phyloP scores from a whole-genome alignment of 1,140 invertebrate species.

The Paramacrobiotus metropolitanus region DNA sequence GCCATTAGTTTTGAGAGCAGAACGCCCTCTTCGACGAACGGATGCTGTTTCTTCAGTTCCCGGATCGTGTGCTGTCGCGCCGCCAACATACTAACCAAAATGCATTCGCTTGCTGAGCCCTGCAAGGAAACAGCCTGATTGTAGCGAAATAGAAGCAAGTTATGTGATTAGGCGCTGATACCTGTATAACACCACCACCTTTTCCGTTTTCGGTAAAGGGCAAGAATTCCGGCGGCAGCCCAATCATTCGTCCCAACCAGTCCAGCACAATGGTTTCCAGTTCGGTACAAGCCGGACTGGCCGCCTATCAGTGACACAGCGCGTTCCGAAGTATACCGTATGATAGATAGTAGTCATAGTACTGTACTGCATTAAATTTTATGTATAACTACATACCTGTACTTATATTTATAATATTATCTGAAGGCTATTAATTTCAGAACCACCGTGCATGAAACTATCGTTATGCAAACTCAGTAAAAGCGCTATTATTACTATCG shows the following conservation, averaged over 20 bases:
- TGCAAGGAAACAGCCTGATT: conserved; percentile 20
- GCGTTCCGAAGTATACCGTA: no score
- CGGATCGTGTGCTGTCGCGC: conserved; percentile 79
- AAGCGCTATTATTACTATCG: no score
- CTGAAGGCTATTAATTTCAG: no score
- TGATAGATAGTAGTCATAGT: no score
- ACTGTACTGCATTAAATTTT: no score
- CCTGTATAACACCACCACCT: conserved; percentile 78
- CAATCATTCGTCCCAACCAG: conserved; percentile 83
- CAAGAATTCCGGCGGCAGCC: conserved; percentile 61
- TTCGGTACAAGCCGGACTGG: conserved; percentile 89
- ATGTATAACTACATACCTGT: no score
- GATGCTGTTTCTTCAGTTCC: conserved; percentile 60
- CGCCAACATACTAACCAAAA: conserved; percentile 78
- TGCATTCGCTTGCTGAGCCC: conserved; percentile 91
- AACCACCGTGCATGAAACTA: no score
- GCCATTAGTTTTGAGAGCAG: conserved; percentile 87
- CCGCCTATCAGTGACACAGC: conserved; percentile 38
- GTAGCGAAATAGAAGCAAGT: background rate
- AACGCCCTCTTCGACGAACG: conserved; percentile 74
- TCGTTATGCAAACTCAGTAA: no score
- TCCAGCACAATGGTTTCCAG: conserved; percentile 86
- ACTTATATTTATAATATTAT: no score
- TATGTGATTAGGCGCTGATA: conserved; percentile 13
- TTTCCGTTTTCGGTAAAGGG: conserved; percentile 51